Evolutionary conservation across 2,797 vertebrate species (phyloP).

Genomic region (Pelodytes ibericus): DNA sequence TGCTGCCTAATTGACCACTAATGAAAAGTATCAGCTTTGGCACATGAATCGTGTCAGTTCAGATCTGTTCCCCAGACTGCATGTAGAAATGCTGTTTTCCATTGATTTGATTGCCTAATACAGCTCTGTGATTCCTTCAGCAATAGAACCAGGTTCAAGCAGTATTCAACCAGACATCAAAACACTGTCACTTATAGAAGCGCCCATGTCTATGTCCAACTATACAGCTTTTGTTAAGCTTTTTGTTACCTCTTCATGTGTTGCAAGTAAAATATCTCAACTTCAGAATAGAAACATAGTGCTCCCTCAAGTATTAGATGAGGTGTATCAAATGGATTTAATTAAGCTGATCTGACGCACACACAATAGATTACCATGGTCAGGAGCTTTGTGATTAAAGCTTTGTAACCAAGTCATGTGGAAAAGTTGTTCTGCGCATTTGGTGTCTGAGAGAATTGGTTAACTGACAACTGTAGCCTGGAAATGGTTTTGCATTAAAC

Average conservation of each 20-base stretch:
- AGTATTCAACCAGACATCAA: neutral
- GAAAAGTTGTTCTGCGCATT: constrained; percentile 4
- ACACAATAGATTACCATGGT: constrained; percentile 1
- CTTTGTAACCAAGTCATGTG: constrained; percentile 17
- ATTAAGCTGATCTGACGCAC: constrained; percentile 10
- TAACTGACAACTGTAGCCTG: constrained; percentile 12
- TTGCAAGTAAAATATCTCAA: neutral
- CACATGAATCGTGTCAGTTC: neutral
- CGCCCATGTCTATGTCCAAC: neutral
- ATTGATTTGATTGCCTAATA: constrained; percentile 1
- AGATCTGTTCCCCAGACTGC: neutral
- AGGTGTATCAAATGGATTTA: constrained; percentile 30
- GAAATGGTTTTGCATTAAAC: no score
- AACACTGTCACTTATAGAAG: neutral
- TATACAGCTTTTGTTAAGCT: neutral
- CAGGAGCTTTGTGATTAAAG: constrained; percentile 25
- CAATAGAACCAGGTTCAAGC: neutral
- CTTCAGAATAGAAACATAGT: neutral
- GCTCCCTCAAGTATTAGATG: neutral
- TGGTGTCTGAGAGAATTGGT: neutral
- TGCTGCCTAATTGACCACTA: neutral
- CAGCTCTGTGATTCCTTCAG: neutral
- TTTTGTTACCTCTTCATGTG: constrained; percentile 12
- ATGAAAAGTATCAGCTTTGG: neutral
- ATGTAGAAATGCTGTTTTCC: neutral